A percentile compares a stretch with the other conserved stretches of the same genome.
phyloP scores from a whole-genome alignment of 92 coral and sea anemone genomes.

The Palythoa grandis region DNA sequence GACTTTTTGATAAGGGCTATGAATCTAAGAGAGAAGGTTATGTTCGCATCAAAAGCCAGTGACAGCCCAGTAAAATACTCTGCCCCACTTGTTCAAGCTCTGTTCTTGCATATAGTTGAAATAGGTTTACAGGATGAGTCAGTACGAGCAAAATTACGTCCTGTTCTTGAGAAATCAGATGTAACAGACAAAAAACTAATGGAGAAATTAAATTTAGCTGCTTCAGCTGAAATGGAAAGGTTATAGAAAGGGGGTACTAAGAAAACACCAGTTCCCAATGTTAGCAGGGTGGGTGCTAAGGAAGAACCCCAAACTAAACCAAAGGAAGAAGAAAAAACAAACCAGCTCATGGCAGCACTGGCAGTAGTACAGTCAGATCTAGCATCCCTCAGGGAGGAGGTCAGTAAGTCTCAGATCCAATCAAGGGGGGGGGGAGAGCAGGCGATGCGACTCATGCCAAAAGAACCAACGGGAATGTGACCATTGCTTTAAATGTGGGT shows the following conservation, averaged over 20 bases:
- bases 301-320: neutral
- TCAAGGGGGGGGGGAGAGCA: neutral
- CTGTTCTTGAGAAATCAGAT: constrained; percentile 44
- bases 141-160: constrained; percentile 61
- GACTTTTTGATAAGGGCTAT: constrained; percentile 57
- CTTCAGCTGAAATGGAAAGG: constrained; percentile 34
- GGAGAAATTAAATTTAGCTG: constrained; percentile 47
- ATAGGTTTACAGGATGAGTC: constrained; percentile 54
- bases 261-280: constrained; percentile 27
- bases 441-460: constrained; percentile 28
- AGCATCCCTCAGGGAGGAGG: constrained; percentile 44
- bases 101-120: constrained; percentile 44
- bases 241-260: constrained; percentile 44
- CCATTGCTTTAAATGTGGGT: constrained; percentile 47
- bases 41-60: constrained; percentile 50
- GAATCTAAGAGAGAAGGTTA: constrained; percentile 49
- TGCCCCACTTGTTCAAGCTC: constrained; percentile 50
- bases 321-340: constrained; percentile 32
- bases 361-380: constrained; percentile 45
- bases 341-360: constrained; percentile 37
- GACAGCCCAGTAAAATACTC: constrained; percentile 57
- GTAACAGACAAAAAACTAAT: constrained; percentile 55
- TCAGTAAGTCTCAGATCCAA: constrained; percentile 39
- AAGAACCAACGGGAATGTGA: constrained; percentile 8
- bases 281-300: constrained; percentile 17